Evolutionary conservation across 2,797 vertebrate species (phyloP).

Genomic region (Rhadinocentrus ornatus): DNA sequence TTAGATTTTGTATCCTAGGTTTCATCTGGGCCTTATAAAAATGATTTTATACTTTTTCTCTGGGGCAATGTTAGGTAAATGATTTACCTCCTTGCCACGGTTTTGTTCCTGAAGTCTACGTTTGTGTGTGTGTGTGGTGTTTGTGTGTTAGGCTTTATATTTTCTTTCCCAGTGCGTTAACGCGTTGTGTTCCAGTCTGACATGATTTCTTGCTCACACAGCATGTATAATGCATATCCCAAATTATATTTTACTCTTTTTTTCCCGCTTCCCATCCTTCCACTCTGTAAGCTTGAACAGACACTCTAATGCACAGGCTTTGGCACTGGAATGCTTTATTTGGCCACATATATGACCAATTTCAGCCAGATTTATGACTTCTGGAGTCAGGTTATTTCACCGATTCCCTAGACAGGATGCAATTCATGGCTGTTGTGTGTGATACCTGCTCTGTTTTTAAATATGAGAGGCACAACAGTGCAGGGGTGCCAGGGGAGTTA

Average conservation of each 20-base stretch:
- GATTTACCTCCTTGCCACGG: slow-evolving; percentile 67
- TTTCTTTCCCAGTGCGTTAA: slow-evolving; percentile 48
- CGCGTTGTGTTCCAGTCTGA: slow-evolving; percentile 40
- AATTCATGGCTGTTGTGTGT: slow-evolving; percentile 67
- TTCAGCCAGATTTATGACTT: slow-evolving; percentile 77
- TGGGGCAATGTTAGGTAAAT: slow-evolving; percentile 64
- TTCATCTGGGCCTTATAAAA: slow-evolving; percentile 56
- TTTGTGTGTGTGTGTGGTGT: slow-evolving; percentile 4
- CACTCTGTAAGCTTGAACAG: slow-evolving; percentile 43
- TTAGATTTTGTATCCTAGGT: slow-evolving; percentile 30
- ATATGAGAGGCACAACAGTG: slow-evolving; percentile 48
- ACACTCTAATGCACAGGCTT: slow-evolving; percentile 64
- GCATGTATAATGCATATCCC: slow-evolving; percentile 78
- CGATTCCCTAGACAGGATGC: slow-evolving; percentile 69
- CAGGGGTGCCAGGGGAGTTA: slow-evolving; percentile 62
- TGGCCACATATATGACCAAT: slow-evolving; percentile 70
- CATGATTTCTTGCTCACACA: slow-evolving; percentile 66
- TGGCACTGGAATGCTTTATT: slow-evolving; percentile 67
- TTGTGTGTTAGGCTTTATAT: slow-evolving; percentile 26
- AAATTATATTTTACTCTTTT: slow-evolving; percentile 75
- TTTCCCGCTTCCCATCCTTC: slow-evolving; percentile 42
- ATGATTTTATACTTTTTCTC: slow-evolving; percentile 63
- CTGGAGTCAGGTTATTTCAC: slow-evolving; percentile 68
- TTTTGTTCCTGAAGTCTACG: slow-evolving; percentile 39
- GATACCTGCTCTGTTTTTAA: slow-evolving; percentile 69